Conservation (phyloP, 2,888 invertebrate genomes). For the Plutella xylostella region DNA sequence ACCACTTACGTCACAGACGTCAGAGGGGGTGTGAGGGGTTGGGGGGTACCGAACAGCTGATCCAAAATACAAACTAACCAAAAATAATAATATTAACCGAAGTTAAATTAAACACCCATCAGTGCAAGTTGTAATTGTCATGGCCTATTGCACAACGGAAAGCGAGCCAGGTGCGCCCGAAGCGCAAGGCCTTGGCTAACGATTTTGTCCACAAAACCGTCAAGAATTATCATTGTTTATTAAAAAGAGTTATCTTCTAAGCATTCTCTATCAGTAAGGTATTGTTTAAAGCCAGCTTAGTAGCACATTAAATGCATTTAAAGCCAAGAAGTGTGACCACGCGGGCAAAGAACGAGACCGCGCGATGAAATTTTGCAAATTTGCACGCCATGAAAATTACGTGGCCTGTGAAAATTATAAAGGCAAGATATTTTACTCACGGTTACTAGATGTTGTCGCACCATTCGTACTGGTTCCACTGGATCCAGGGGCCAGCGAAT, state of each 20-base stretch:
- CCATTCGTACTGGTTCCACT: constrained; percentile 43
- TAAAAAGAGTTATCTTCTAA: too few relatives aligned
- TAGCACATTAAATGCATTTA: too few relatives aligned
- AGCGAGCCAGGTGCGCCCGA: neutral
- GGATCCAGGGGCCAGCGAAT: constrained; percentile 33
- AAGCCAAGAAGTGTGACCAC: too few relatives aligned
- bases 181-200: neutral
- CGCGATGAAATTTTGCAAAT: too few relatives aligned
- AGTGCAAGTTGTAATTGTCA: neutral
- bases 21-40: constrained; percentile 7
- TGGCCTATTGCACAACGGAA: neutral
- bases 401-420: too few relatives aligned
- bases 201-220: too few relatives aligned
- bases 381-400: too few relatives aligned
- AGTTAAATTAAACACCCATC: too few relatives aligned
- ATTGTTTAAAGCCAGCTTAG: too few relatives aligned
- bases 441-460: constrained; percentile 43
- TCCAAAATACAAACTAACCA: constrained; percentile 3
- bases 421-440: constrained; percentile 43
- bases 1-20: neutral
- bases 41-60: constrained; percentile 9
- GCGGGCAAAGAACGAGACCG: neutral
- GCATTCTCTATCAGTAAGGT: too few relatives aligned
- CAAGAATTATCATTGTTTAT: too few relatives aligned
- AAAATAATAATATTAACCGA: constrained; percentile 1